Percentiles rank a stretch among this genome's conserved stretches.
Conservation (phyloP, 2,797 vertebrate genomes). For the Micromesistius poutassou region DNA sequence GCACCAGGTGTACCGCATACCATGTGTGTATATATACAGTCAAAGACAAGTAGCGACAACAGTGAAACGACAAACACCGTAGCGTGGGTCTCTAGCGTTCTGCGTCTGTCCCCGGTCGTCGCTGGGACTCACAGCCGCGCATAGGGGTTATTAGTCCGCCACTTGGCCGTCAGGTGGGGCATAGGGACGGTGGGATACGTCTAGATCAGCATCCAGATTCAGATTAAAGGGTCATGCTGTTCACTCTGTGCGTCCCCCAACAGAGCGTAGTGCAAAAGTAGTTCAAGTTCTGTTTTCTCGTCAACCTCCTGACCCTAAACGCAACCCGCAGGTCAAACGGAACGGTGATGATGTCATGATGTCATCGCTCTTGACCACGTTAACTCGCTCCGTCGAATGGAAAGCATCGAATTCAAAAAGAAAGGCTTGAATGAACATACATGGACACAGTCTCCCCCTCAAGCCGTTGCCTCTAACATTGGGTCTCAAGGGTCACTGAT, state of each 20-base stretch:
- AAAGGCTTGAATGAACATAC: neutral
- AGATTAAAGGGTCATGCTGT: conserved; percentile 76
- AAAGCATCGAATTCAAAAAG: neutral
- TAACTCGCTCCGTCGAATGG: neutral
- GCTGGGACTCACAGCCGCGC: neutral
- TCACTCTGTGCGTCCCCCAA: conserved; percentile 38
- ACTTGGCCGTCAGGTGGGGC: neutral
- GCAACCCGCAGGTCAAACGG: conserved; percentile 24
- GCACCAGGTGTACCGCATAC: neutral
- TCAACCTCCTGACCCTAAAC: neutral
- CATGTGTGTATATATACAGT: neutral
- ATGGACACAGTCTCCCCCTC: neutral
- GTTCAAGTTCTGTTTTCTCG: conserved; percentile 56
- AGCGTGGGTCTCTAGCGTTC: neutral
- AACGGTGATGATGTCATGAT: neutral
- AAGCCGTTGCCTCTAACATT: neutral
- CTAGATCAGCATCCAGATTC: conserved; percentile 39
- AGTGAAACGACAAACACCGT: neutral
- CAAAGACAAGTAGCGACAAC: neutral
- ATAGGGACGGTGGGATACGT: conserved; percentile 33
- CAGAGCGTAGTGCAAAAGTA: conserved; percentile 75
- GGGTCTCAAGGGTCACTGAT: neutral
- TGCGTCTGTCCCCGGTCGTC: neutral
- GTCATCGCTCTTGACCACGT: neutral
- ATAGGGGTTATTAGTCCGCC: neutral